Conservation (phyloP, 2,113 vertebrate species). For the Lipophrys pholis region DNA sequence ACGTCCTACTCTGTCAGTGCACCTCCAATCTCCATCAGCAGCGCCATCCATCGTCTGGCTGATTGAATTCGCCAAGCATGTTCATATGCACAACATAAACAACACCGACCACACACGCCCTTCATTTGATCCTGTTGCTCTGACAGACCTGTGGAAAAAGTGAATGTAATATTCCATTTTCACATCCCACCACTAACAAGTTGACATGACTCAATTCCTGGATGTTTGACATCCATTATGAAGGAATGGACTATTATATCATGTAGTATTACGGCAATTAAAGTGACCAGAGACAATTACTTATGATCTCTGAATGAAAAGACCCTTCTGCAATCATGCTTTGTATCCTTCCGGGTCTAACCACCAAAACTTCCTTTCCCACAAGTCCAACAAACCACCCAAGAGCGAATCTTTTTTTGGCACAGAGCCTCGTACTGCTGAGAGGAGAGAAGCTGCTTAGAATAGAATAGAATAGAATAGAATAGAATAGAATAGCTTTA, state of each 20-base stretch:
- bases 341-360: neutral
- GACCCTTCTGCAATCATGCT: neutral
- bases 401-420: neutral
- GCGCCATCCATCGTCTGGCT: slow-evolving; percentile 9
- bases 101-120: neutral
- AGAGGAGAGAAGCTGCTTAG: neutral
- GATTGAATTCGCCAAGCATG: slow-evolving; percentile 15
- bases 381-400: neutral
- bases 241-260: neutral
- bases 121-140: neutral
- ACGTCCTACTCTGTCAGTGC: slow-evolving; percentile 16
- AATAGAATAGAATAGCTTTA: too few species aligned
- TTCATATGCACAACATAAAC: neutral
- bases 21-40: neutral
- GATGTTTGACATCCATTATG: neutral
- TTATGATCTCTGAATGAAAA: neutral
- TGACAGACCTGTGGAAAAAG: slow-evolving; percentile 15
- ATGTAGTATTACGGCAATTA: neutral
- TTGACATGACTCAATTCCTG: neutral
- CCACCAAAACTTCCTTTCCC: neutral
- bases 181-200: slow-evolving; percentile 20
- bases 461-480: too few species aligned
- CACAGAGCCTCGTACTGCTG: neutral
- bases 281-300: neutral
- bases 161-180: slow-evolving; percentile 11